These are phyloP conservation scores for Dryocosmus kuriphilus DNA, from an alignment of 2,888 invertebrate species.

Conservation along the genomic window DNA sequence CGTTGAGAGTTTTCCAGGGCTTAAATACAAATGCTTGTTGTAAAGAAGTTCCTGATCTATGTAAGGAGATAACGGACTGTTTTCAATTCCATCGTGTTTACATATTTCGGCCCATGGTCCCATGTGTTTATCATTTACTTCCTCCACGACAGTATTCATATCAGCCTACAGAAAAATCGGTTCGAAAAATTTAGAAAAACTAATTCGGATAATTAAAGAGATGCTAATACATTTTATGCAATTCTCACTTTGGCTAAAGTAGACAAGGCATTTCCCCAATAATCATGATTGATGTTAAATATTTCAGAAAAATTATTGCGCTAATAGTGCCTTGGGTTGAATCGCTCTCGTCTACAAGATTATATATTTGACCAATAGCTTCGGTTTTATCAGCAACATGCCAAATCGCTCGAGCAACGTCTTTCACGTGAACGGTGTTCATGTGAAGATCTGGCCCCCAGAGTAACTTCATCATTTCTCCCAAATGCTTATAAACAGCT, in stretches of 20 bases:
- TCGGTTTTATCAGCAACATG: conserved; percentile 81
- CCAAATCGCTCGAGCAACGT: conserved; percentile 91
- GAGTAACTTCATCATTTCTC: conserved; percentile 93
- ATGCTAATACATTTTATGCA: conserved; percentile 7
- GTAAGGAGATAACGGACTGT: conserved; percentile 93
- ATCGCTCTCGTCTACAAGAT: conserved; percentile 90
- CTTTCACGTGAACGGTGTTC: conserved; percentile 92
- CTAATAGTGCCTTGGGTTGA: conserved; percentile 93
- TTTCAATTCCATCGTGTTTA: conserved; percentile 84
- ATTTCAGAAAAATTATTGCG: conserved; percentile 88
- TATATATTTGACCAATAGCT: conserved; percentile 84
- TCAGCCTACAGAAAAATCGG: conserved; percentile 81
- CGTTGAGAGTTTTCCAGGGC: conserved; percentile 82
- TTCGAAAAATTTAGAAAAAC: conserved; percentile 35
- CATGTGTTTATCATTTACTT: conserved; percentile 96
- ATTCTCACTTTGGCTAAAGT: conserved; percentile 86
- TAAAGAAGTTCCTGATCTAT: conserved; percentile 90
- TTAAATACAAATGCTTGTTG: conserved; percentile 88
- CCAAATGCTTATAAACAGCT: conserved; percentile 91
- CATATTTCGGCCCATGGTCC: conserved; percentile 95
- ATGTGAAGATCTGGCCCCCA: conserved; percentile 92
- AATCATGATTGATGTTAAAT: conserved; percentile 92
- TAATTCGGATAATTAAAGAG: not conserved
- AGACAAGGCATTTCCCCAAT: conserved; percentile 90
- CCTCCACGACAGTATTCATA: conserved; percentile 89